phyloP scores from a whole-genome alignment of 2,888 invertebrate genomes.

The Pachymerium ferrugineum region DNA sequence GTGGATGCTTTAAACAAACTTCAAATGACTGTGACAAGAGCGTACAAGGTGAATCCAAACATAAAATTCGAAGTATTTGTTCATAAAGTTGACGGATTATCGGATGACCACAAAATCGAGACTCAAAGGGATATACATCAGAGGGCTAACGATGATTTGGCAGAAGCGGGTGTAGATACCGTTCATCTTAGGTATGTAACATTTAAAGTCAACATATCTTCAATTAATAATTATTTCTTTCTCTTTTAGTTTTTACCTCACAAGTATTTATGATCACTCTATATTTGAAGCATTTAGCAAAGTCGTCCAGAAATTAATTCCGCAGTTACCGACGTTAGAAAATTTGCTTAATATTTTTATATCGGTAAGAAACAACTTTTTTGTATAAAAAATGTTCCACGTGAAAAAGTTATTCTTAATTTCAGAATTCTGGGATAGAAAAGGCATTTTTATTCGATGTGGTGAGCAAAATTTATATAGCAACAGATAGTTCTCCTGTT shows the following conservation, averaged over 20 bases:
- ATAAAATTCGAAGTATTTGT: constrained; percentile 98
- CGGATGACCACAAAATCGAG: constrained; percentile 99
- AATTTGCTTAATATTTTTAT: constrained; percentile 95
- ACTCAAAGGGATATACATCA: constrained; percentile 98
- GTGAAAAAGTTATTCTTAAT: not conserved
- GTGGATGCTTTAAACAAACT: constrained; percentile 90
- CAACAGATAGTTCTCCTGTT: constrained; percentile 98
- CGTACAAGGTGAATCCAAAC: constrained; percentile 88
- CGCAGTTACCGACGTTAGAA: constrained; percentile 93
- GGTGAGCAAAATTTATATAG: constrained; percentile 87
- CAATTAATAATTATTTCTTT: not conserved
- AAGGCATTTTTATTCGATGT: constrained; percentile 99
- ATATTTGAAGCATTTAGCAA: constrained; percentile 99
- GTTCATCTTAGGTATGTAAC: constrained; percentile 59
- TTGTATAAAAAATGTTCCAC: not conserved
- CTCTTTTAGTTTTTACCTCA: constrained; percentile 76
- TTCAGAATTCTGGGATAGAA: constrained; percentile 95
- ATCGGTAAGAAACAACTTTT: constrained; percentile 66
- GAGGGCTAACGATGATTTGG: constrained; percentile 87
- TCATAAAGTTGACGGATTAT: constrained; percentile 97
- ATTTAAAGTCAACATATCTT: not conserved
- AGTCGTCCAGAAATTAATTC: constrained; percentile 98
- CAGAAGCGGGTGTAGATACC: constrained; percentile 75
- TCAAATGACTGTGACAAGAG: constrained; percentile 87
- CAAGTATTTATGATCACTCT: constrained; percentile 99